Conservation (phyloP, 2,113 vertebrate species). For the Trichechus manatus region DNA sequence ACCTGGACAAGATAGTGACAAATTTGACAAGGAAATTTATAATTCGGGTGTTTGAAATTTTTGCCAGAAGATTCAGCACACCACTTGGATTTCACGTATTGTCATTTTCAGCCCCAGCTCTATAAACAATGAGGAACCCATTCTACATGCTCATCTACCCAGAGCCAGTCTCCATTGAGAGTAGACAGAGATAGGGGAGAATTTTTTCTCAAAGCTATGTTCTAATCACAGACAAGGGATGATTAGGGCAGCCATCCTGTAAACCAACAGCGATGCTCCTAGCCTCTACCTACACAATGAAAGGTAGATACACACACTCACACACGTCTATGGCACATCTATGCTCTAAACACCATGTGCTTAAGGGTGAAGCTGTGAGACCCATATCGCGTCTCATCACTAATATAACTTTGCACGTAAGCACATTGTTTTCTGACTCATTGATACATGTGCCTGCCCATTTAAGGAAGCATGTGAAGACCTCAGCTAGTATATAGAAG, state of each 20-base stretch:
- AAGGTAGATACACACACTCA: not conserved
- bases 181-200: not conserved
- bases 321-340: not conserved
- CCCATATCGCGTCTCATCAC: rapidly evolving
- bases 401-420: rapidly evolving
- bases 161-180: not conserved
- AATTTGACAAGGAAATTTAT: not conserved
- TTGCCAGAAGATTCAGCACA: not conserved
- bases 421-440: not conserved
- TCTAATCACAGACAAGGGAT: not conserved
- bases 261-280: not conserved
- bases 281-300: not conserved
- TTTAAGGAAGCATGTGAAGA: not conserved
- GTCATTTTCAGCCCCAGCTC: not conserved
- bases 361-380: not conserved
- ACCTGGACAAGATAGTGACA: not conserved
- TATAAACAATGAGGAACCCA: not conserved
- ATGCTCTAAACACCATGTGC: not conserved
- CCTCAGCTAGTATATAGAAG: not conserved
- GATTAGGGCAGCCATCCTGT: rapidly evolving
- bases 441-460: not conserved
- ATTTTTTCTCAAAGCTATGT: not conserved
- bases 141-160: not conserved
- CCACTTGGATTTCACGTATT: not conserved
- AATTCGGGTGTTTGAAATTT: not conserved